Evolutionary conservation across 2,888 invertebrate genomes (phyloP).

Genomic region (Hemithea aestivaria): DNA sequence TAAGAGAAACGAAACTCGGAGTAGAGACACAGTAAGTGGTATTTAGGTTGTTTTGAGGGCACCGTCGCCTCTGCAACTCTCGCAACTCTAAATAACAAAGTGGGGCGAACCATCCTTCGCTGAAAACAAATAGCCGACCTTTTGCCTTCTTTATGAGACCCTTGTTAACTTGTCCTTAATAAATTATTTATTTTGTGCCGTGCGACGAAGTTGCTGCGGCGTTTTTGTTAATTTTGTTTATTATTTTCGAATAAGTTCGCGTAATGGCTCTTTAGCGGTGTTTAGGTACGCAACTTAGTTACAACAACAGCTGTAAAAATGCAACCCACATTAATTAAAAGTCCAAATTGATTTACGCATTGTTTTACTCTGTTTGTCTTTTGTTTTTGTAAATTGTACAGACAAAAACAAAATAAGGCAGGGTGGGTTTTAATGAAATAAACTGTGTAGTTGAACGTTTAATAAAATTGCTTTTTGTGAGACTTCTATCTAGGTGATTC

Average conservation of each 20-base stretch:
- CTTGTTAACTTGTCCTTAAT: slow-evolving; percentile 78
- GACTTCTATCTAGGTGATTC: too few relatives aligned
- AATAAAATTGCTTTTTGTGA: too few relatives aligned
- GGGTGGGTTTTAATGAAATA: too few relatives aligned
- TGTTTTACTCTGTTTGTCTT: neutral
- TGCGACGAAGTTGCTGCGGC: slow-evolving; percentile 47
- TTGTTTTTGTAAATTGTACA: neutral
- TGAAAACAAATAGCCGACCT: slow-evolving; percentile 77
- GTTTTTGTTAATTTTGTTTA: slow-evolving; percentile 64
- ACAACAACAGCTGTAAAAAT: slow-evolving; percentile 18
- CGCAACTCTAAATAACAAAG: slow-evolving; percentile 71
- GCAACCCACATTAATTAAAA: slow-evolving; percentile 15
- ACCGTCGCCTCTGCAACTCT: slow-evolving; percentile 46
- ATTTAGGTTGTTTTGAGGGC: slow-evolving; percentile 48
- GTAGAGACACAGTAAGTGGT: slow-evolving; percentile 25
- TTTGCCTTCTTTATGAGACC: slow-evolving; percentile 78
- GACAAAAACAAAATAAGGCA: neutral
- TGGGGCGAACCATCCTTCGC: slow-evolving; percentile 64
- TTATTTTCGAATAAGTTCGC: slow-evolving; percentile 54
- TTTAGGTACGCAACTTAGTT: slow-evolving; percentile 23
- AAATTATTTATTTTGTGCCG: slow-evolving; percentile 73
- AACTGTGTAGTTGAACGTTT: too few relatives aligned
- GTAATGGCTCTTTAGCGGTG: slow-evolving; percentile 26
- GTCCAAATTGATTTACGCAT: slow-evolving; percentile 11
- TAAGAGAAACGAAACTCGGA: neutral